Conservation (phyloP, 2,113 vertebrate genomes). For the Antechinus flavipes region DNA sequence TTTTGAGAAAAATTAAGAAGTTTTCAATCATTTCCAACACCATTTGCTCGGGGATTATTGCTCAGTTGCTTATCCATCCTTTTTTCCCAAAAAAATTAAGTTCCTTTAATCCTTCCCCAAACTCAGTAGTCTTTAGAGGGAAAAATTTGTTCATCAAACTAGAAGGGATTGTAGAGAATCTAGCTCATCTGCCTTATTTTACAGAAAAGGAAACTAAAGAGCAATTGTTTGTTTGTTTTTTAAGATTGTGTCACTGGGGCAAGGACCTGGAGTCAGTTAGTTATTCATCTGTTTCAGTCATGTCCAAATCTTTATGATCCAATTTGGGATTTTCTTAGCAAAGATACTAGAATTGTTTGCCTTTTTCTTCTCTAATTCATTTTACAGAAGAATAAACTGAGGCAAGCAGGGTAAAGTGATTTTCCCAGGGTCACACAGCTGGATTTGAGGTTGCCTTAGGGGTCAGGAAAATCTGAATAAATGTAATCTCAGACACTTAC, state of each 20-base stretch:
- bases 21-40: not conserved
- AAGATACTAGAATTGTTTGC: too few species aligned
- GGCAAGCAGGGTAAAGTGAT: too few species aligned
- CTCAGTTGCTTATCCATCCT: not conserved
- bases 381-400: too few species aligned
- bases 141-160: not conserved
- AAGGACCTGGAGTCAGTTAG: not conserved
- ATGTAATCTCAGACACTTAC: not conserved
- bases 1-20: not conserved
- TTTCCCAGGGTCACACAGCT: too few species aligned
- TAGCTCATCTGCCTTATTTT: not conserved
- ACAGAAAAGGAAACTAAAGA: not conserved
- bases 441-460: too few species aligned
- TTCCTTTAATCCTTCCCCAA: not conserved
- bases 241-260: not conserved
- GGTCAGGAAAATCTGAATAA: not conserved
- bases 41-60: not conserved
- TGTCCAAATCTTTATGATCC: too few species aligned
- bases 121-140: not conserved
- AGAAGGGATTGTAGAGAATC: not conserved
- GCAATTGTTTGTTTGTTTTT: not conserved
- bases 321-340: too few species aligned
- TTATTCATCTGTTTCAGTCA: not conserved
- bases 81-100: not conserved
- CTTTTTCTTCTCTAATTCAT: too few species aligned